Evolutionary conservation across 2,797 vertebrate genomes (phyloP), one percentile per base, ranked within the genome.

Genomic region (Lophura swinhoii): DNA sequence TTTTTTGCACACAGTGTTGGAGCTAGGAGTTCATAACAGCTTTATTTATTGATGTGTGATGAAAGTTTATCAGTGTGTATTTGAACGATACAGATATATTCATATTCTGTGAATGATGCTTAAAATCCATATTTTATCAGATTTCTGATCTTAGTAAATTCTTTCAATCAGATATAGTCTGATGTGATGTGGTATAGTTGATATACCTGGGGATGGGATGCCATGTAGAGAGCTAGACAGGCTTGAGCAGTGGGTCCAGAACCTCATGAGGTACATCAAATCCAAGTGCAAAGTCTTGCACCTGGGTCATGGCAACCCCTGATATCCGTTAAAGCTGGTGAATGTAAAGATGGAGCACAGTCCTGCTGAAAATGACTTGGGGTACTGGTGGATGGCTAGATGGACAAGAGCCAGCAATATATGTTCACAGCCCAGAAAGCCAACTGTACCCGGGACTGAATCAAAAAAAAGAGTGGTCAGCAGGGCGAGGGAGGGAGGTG

Each of bases 21-120:
- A 93, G 72, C 82, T 68, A 91, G 64, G 70, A 87, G 67, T 79
- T 94, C 85, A 43, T 79, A 73, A n/a, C 23, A 71, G 43, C 29
- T 87, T 84, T 64, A 77, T 22, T 89, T 83, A 74, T 21, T 87
- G 56, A 49, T 55, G 22, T 82, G 18, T 31, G 33, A 62, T 83
- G 66, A 49, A 64, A 72, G 9, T 68, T 76, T 87, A 51, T 81
- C 24, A 33, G 51, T 76, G 12, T 33, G 9, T 60, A 53, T 56
- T 21, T 56, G 59, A 88, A 76, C 6, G 58, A 60, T 48, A 31
- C 17, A 3, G 22, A 37, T 75, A 60, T 37, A 81, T n/a, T 63
- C 7, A 31, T 22, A 15, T 64, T 48, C 48, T 79, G 35, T 87
- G 75, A 83, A 79, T 44, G n/a, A 70, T 5, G 13, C 5, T 69